phyloP scores from a whole-genome alignment of 2,113 vertebrate genomes.

The Acinonyx jubatus region DNA sequence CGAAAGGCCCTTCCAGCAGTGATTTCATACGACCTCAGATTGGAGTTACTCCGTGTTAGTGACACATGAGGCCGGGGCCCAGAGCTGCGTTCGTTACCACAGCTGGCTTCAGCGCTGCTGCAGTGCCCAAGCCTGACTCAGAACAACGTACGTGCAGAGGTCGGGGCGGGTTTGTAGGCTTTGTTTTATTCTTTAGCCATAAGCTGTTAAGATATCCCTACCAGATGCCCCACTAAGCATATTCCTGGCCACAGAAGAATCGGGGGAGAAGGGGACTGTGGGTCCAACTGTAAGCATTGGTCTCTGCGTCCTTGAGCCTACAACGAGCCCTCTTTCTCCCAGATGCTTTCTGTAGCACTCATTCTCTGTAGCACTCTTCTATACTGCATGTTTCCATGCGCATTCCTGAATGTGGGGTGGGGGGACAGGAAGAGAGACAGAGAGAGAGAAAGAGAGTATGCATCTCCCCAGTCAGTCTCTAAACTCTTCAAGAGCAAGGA shows the following conservation, averaged over 20 bases:
- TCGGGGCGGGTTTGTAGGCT: background rate
- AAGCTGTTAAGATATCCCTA: background rate
- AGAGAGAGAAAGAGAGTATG: background rate
- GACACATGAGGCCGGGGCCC: background rate
- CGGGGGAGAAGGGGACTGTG: background rate
- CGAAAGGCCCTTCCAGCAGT: background rate
- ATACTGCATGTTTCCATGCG: background rate
- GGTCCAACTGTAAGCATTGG: background rate
- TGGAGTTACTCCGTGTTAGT: background rate
- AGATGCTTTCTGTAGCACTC: background rate
- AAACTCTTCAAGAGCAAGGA: background rate
- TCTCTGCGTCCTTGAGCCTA: background rate
- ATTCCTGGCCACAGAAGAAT: background rate
- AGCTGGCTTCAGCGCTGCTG: background rate
- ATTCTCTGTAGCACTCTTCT: background rate
- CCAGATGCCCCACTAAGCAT: background rate
- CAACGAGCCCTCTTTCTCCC: background rate
- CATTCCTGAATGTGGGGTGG: background rate
- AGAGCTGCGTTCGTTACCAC: background rate
- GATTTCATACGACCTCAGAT: background rate
- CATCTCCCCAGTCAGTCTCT: background rate
- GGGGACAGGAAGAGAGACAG: background rate
- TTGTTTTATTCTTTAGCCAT: background rate
- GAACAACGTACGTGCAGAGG: background rate
- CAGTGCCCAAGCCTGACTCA: background rate